phyloP scores from a whole-genome alignment of 2,888 invertebrate species.

The Ellobium chinense region DNA sequence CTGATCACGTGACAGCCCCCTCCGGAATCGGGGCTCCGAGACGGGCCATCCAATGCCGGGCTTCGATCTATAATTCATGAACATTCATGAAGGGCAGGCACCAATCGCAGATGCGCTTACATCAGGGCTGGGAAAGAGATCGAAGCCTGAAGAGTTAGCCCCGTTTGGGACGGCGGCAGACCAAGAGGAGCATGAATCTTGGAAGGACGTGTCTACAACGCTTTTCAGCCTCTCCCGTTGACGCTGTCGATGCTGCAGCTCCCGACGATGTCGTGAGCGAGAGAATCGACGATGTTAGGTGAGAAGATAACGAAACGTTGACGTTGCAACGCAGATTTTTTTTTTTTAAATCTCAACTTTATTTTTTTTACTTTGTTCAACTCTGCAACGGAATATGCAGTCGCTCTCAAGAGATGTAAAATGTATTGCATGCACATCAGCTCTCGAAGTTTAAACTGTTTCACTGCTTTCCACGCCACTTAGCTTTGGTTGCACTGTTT shows the following conservation, averaged over 20 bases:
- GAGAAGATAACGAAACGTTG: too few species aligned
- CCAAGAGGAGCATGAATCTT: not conserved
- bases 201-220: slow-evolving; percentile 19
- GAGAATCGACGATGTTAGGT: too few species aligned
- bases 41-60: slow-evolving; percentile 31
- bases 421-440: too few species aligned
- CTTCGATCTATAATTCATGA: slow-evolving; percentile 38
- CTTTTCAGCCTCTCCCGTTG: not conserved
- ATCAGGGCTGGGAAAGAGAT: slow-evolving; percentile 15
- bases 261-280: too few species aligned
- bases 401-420: too few species aligned
- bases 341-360: too few species aligned
- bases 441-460: too few species aligned
- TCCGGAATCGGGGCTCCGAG: slow-evolving; percentile 30
- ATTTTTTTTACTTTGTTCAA: too few species aligned
- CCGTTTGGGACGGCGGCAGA: slow-evolving; percentile 27
- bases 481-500: too few species aligned
- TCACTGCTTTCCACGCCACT: too few species aligned
- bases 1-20: slow-evolving; percentile 25
- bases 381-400: too few species aligned
- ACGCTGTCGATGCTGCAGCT: not conserved
- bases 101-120: slow-evolving; percentile 36
- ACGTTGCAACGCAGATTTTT: too few species aligned
- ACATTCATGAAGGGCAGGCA: slow-evolving; percentile 19
- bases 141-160: slow-evolving; percentile 18